Conservation (phyloP, 2,113 vertebrate species). For the Ovis canadensis region DNA sequence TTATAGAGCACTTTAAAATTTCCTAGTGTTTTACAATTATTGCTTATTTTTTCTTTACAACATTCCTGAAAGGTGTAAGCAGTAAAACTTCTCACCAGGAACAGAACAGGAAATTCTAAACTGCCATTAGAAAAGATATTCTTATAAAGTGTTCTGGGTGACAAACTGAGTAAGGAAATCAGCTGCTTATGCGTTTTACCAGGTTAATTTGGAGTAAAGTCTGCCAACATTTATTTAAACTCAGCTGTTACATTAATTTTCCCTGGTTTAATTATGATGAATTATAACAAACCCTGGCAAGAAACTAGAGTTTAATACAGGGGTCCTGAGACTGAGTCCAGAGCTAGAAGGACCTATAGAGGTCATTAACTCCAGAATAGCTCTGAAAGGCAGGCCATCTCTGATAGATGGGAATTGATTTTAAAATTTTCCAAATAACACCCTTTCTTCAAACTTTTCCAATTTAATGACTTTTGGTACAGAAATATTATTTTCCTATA, state of each 20-base stretch:
- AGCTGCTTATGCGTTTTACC: not conserved
- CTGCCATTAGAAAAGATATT: not conserved
- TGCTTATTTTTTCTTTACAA: constrained; percentile 7
- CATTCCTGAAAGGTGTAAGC: not conserved
- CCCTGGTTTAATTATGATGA: not conserved
- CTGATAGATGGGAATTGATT: not conserved
- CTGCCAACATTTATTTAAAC: constrained; percentile 24
- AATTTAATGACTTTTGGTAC: not conserved
- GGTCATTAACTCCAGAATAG: not conserved
- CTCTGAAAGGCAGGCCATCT: not conserved
- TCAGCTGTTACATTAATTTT: constrained; percentile 17
- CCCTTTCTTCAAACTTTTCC: not conserved
- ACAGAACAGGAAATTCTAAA: constrained; percentile 6
- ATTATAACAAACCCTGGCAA: not conserved
- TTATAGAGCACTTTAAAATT: constrained; percentile 39
- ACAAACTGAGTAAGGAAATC: not conserved
- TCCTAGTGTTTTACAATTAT: constrained; percentile 3
- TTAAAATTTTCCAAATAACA: not conserved
- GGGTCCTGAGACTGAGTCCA: not conserved
- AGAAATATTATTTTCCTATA: not conserved
- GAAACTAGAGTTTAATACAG: not conserved
- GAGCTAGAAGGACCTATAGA: not conserved
- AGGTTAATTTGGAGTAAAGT: constrained; percentile 30
- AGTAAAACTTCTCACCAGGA: not conserved
- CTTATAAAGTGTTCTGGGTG: not conserved